A percentile compares a stretch with the other conserved stretches of the same genome.
These are phyloP conservation scores for Gastrophysa polygoni DNA, from an alignment of 2,888 invertebrate genomes.

Conservation along the genomic window DNA sequence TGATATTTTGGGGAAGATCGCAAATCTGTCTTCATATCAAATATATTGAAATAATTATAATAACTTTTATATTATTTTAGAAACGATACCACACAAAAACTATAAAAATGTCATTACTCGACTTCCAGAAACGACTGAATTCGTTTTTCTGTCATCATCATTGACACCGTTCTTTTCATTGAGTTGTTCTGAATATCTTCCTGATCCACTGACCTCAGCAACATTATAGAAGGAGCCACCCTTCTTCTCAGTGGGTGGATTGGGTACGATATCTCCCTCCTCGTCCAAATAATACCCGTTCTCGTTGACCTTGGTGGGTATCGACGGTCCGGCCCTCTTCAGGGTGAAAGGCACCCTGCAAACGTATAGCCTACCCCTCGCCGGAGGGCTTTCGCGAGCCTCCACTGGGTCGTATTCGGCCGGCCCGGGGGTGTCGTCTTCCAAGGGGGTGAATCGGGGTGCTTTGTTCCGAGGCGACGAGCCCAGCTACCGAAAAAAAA, in stretches of 20 bases:
- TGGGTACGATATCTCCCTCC: conserved; percentile 43
- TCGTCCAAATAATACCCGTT: conserved; percentile 51
- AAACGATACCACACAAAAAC: too few species aligned
- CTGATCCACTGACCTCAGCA: neutral
- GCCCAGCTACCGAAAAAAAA: conserved; percentile 15
- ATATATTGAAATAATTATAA: too few species aligned
- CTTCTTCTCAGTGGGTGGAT: conserved; percentile 43
- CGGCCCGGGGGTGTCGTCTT: conserved; percentile 7
- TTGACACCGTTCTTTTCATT: too few species aligned
- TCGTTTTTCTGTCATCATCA: too few species aligned
- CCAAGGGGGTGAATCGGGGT: neutral
- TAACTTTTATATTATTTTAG: too few species aligned
- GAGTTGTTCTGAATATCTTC: too few species aligned
- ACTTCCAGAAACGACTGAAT: too few species aligned
- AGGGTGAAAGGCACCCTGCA: conserved; percentile 46
- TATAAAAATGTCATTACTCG: too few species aligned
- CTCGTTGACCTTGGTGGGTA: conserved; percentile 49
- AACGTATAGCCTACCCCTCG: conserved; percentile 47
- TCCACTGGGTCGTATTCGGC: conserved; percentile 14
- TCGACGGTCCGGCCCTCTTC: conserved; percentile 44
- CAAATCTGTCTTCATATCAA: too few species aligned
- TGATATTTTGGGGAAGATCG: too few species aligned
- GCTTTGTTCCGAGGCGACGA: conserved; percentile 18
- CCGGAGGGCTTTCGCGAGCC: conserved; percentile 14
- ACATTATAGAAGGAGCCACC: conserved; percentile 41